Percentiles rank a stretch among this genome's conserved stretches.
Conservation (phyloP, 2,113 vertebrate species). For the Donacobius atricapilla region DNA sequence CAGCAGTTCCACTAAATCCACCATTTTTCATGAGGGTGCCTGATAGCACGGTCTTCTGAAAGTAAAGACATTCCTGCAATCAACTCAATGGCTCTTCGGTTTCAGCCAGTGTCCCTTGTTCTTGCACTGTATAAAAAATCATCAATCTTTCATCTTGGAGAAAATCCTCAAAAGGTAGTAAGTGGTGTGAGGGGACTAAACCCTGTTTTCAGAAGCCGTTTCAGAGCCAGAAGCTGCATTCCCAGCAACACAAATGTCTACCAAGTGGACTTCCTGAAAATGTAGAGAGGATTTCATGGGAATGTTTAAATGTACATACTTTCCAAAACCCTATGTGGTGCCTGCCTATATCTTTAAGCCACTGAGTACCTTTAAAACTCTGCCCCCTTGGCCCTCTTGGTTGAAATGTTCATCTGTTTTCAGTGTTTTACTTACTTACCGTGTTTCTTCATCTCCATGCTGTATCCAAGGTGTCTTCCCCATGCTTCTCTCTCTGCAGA, state of each 20-base stretch:
- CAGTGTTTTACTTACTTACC: background rate
- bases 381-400: background rate
- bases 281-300: background rate
- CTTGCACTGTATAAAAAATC: background rate
- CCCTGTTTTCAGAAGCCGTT: background rate
- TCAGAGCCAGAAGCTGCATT: background rate
- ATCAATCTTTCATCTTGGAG: accelerated
- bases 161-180: background rate
- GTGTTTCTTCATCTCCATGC: accelerated
- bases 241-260: accelerated
- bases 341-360: background rate
- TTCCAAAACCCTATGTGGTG: background rate
- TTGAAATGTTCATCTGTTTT: background rate
- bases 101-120: background rate
- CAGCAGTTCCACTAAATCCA: background rate
- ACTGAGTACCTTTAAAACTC: background rate
- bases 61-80: background rate
- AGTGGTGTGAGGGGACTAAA: background rate
- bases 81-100: background rate
- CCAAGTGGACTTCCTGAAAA: background rate
- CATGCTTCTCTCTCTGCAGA: background rate
- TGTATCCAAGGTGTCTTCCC: background rate
- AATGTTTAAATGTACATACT: background rate
- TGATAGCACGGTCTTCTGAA: background rate
- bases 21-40: background rate